These are phyloP conservation scores for Strigamia transsilvanica DNA, from an alignment of 2,888 invertebrate species.

Conservation along the genomic window DNA sequence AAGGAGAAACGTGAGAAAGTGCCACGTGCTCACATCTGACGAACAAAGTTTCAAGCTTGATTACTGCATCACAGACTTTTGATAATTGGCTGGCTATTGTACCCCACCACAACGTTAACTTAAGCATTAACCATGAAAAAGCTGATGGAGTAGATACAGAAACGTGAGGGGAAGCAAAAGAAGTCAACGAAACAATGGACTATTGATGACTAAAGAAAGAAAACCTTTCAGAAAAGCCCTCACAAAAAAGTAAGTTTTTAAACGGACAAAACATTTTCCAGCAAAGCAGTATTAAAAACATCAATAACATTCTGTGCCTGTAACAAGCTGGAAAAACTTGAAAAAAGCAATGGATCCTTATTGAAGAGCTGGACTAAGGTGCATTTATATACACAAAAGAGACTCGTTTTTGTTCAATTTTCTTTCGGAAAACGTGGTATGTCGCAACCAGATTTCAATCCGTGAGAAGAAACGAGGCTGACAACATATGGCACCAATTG, in stretches of 20 bases:
- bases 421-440: slow-evolving; percentile 11
- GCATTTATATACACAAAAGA: slow-evolving; percentile 2
- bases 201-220: slow-evolving; percentile 1
- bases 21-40: slow-evolving; percentile 3
- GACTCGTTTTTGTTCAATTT: slow-evolving; percentile 12
- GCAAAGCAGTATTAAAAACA: slow-evolving; percentile 2
- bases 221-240: neutral
- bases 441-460: slow-evolving; percentile 25
- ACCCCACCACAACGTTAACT: neutral
- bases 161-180: neutral
- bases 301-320: neutral
- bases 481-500: slow-evolving; percentile 34
- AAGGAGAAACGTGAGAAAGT: neutral
- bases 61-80: slow-evolving; percentile 25
- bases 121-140: slow-evolving; percentile 35
- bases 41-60: slow-evolving; percentile 23
- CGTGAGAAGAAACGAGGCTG: slow-evolving; percentile 31
- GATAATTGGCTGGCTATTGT: neutral
- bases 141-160: neutral
- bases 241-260: neutral
- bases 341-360: neutral
- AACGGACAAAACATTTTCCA: neutral
- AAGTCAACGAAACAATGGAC: neutral
- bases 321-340: neutral
- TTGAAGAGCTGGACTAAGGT: slow-evolving; percentile 20